These are phyloP conservation scores for Aphyosemion australe DNA, from an alignment of 2,113 vertebrate genomes.

Conservation along the genomic window DNA sequence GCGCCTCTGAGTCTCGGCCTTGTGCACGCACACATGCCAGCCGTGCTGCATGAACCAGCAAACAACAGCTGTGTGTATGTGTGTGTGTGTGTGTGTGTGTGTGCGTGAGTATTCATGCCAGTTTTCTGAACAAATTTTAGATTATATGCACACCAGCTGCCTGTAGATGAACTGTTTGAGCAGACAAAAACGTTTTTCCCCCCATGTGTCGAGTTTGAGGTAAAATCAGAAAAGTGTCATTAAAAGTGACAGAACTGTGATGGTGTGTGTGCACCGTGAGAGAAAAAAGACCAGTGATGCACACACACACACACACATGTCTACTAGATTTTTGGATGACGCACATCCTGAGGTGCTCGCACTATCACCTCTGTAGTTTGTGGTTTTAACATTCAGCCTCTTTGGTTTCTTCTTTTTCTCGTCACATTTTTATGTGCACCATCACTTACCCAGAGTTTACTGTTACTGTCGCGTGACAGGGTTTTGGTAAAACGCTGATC, in stretches of 20 bases:
- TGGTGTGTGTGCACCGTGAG: background rate
- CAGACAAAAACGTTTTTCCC: background rate
- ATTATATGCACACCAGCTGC: slow-evolving; percentile 35
- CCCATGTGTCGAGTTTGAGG: background rate
- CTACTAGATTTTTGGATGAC: slow-evolving; percentile 39
- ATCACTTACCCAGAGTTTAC: too few species aligned
- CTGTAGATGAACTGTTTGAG: slow-evolving; percentile 21
- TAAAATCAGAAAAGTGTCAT: slow-evolving; percentile 19
- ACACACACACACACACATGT: slow-evolving; percentile 24
- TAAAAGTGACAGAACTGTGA: slow-evolving; percentile 8
- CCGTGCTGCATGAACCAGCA: slow-evolving; percentile 42
- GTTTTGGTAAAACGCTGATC: too few species aligned
- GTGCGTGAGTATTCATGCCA: slow-evolving; percentile 15
- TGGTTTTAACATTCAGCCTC: slow-evolving; percentile 25
- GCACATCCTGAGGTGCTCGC: slow-evolving; percentile 50
- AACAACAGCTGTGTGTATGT: slow-evolving; percentile 62
- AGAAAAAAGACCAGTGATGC: background rate
- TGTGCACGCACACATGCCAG: slow-evolving; percentile 42
- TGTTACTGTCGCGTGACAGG: too few species aligned
- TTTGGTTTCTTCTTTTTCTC: background rate
- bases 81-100: slow-evolving; percentile 8
- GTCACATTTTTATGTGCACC: background rate
- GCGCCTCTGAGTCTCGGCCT: slow-evolving; percentile 61
- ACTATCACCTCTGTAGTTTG: slow-evolving; percentile 44
- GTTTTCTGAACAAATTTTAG: slow-evolving; percentile 29